Evolutionary conservation across 2,797 vertebrate species (phyloP).

Genomic region (Oreortyx pictus): DNA sequence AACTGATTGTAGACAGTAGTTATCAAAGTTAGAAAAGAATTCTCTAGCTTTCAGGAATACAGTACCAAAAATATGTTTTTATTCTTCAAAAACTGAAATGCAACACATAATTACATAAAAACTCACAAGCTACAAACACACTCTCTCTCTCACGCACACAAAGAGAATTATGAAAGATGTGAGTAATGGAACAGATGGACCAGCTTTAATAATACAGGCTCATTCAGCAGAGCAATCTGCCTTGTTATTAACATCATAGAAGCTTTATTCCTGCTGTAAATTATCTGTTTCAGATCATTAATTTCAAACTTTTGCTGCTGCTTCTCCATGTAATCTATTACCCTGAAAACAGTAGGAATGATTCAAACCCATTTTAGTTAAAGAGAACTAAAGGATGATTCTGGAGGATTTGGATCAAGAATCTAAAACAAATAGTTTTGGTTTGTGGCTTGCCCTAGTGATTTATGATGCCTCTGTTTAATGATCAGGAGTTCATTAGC

Average conservation of each 20-base stretch:
- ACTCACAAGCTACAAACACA: not conserved
- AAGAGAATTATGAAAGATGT: not conserved
- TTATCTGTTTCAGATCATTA: not conserved
- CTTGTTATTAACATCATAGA: not conserved
- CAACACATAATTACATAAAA: not conserved
- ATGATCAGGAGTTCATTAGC: not conserved
- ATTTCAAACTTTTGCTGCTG: not conserved
- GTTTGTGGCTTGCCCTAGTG: not conserved
- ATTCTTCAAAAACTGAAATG: not conserved
- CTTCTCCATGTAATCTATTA: not conserved
- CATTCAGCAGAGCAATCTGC: constrained; percentile 12
- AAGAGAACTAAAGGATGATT: not conserved
- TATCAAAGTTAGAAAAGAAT: not conserved
- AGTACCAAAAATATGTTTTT: not conserved
- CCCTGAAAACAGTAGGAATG: not conserved
- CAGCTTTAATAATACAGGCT: constrained; percentile 2
- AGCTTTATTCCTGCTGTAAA: not conserved
- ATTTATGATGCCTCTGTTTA: not conserved
- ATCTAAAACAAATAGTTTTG: not conserved
- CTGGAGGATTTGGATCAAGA: not conserved
- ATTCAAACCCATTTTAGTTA: not conserved
- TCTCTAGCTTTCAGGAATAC: not conserved
- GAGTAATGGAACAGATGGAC: not conserved
- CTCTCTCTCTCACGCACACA: not conserved
- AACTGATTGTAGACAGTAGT: not conserved